phyloP scores from a whole-genome alignment of 2,113 vertebrate species.

The Ceyx margarethae region DNA sequence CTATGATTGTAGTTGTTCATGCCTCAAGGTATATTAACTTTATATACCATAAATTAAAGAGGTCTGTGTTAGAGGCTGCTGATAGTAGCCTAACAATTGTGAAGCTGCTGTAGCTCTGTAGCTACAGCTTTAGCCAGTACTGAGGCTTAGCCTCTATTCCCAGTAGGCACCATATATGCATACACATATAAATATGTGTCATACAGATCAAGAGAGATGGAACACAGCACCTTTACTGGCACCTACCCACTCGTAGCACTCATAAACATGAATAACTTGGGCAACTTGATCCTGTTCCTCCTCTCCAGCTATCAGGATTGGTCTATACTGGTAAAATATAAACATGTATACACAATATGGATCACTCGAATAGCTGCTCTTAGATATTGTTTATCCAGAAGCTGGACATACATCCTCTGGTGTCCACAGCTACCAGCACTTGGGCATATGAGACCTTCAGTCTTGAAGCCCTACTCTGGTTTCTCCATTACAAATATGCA shows the following conservation, averaged over 20 bases:
- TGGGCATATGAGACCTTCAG: background rate
- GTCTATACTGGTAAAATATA: background rate
- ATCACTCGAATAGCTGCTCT: background rate
- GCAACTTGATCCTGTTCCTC: background rate
- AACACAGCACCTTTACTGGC: background rate
- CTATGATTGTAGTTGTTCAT: background rate
- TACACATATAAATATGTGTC: background rate
- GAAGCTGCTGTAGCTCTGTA: background rate
- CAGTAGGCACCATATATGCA: background rate
- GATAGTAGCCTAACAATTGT: background rate
- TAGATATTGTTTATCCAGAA: background rate
- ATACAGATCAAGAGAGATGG: background rate
- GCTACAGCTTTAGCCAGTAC: background rate
- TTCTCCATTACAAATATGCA: background rate
- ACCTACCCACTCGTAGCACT: background rate
- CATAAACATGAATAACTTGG: background rate
- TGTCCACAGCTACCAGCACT: background rate
- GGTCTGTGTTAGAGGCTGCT: background rate
- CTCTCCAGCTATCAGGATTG: background rate
- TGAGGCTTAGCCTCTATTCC: background rate
- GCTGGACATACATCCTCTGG: background rate
- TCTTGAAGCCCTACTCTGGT: background rate
- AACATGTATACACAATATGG: no score
- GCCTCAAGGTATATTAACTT: background rate
- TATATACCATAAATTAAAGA: background rate